Conservation (phyloP, 2,113 vertebrate species). For the Uropsilus gracilis region DNA sequence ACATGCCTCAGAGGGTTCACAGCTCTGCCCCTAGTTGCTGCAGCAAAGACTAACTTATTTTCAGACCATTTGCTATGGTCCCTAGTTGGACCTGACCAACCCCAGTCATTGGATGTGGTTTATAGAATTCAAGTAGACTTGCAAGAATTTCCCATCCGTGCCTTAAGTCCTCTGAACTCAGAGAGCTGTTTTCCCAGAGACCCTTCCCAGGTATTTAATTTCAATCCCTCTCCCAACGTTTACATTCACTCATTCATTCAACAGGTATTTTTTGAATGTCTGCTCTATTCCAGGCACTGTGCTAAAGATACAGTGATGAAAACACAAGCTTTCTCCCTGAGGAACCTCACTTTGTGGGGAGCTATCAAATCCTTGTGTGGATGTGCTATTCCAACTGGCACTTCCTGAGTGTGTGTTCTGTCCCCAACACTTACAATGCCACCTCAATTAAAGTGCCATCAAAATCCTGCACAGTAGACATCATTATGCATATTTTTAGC, state of each 20-base stretch:
- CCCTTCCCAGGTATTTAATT: not conserved
- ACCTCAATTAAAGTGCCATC: not conserved
- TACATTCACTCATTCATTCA: not conserved
- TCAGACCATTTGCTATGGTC: not conserved
- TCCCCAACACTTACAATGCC: not conserved
- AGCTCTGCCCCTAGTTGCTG: not conserved
- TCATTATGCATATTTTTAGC: not conserved
- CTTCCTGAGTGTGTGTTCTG: not conserved
- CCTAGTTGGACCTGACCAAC: not conserved
- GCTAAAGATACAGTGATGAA: not conserved
- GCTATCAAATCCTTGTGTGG: not conserved
- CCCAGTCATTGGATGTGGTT: not conserved
- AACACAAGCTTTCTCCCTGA: not conserved
- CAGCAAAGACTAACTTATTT: not conserved
- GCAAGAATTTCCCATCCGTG: not conserved
- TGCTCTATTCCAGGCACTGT: not conserved
- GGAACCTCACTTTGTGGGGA: not conserved
- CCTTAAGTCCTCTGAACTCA: conserved; percentile 26
- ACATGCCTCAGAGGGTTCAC: not conserved
- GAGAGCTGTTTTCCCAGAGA: not conserved
- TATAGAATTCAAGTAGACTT: not conserved
- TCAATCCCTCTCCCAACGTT: not conserved
- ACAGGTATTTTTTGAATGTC: not conserved
- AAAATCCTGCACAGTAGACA: not conserved
- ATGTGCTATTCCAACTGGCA: not conserved